Conservation (phyloP, 2,888 invertebrate genomes). For the Syrphus vitripennis region DNA sequence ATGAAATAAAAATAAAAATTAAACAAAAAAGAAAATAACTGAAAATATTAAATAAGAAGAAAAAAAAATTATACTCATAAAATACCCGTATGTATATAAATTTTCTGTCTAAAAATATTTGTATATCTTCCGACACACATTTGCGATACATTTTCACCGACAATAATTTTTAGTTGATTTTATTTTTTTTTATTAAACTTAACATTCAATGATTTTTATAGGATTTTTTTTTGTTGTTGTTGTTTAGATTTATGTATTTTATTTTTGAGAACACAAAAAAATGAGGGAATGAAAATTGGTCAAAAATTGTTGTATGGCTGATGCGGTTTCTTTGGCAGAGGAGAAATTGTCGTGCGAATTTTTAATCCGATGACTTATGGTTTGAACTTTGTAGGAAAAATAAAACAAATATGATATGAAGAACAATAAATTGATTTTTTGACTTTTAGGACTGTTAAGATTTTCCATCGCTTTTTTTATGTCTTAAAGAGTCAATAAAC, state of each 20-base stretch:
- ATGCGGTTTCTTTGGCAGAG: background rate
- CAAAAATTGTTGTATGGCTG: background rate
- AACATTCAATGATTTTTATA: slow-evolving; percentile 2
- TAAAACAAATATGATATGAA: background rate
- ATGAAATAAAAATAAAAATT: slow-evolving; percentile 54
- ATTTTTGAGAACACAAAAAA: background rate
- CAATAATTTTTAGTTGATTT: background rate
- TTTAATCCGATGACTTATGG: background rate
- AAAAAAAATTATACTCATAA: slow-evolving; percentile 12
- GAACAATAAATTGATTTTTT: background rate
- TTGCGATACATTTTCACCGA: slow-evolving; percentile 9
- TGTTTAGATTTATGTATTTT: background rate
- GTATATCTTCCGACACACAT: slow-evolving; percentile 18
- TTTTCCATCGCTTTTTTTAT: background rate
- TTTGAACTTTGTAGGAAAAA: background rate
- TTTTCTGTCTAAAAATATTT: slow-evolving; percentile 56
- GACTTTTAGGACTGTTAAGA: background rate
- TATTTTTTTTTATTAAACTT: background rate
- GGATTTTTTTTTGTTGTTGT: background rate
- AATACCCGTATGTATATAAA: slow-evolving; percentile 34
- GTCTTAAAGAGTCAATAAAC: too few species aligned
- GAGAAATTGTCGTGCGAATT: background rate
- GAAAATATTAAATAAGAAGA: slow-evolving; percentile 24
- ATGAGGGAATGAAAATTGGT: background rate
- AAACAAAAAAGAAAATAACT: slow-evolving; percentile 20